Evolutionary conservation across 2,113 vertebrate genomes (phyloP), one percentile per base, ranked within the genome.

Genomic region (Vulpes vulpes): DNA sequence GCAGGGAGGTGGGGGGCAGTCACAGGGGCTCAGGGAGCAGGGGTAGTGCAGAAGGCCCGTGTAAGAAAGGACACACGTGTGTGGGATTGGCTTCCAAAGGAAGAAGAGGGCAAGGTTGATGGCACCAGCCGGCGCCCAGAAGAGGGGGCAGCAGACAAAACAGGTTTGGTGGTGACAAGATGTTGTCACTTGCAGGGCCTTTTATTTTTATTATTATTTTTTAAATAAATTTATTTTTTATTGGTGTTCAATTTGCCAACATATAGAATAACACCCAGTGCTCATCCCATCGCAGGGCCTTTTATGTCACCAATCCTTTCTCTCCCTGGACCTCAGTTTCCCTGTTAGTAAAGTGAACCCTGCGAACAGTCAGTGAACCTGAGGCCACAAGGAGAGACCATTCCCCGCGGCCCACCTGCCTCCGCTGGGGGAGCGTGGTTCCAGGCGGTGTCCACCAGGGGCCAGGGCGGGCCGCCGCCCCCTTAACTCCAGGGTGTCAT

Each of bases 321-420:
- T 11, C 32, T 69, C 43, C 67, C 22, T 20, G 25, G 60, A 32
- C 23, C 60, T 93, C 59, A 30, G 27, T 78, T 69, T 76, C 43
- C n/a, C 32, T 1, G 2, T 57, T 23, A n/a, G 20, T 22, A 27
- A 53, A 11, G 62, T 5, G 80, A 83, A 32, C 17, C 23, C 71
- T 53, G 78, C 23, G 49, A 64, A 14, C 76, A 7, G 32, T 20
- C 51, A 11, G 2, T 14, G 62, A 78, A 78, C 12, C 22, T 8
- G 30, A 38, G 57, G 20, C 59, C 17, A 15, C 38, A 0, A 1
- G 0, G 25, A 51, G 74, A 27, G 73, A 49, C 3, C 12, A 0
- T 14, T 20, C 20, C 8, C 0, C 0, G 23, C 12, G 27, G 8
- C 35, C 69, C 71, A 8, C 2, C 2, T 1, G 55, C 43, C 11